Base-by-base conservation (phyloP, 2,888 invertebrate species). In the Smittia aterrima region DNA sequence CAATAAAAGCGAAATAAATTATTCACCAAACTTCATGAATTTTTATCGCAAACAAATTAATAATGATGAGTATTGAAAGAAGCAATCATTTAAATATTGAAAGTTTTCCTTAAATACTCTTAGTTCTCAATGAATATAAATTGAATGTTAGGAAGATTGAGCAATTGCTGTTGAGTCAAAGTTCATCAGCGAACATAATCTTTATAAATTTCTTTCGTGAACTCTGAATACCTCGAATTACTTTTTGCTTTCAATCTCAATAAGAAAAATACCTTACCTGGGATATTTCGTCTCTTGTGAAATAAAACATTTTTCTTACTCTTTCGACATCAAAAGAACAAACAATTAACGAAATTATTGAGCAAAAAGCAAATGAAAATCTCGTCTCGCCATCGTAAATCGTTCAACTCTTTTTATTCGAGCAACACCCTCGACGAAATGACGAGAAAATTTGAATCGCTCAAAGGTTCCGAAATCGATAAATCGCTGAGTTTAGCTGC, bases 41-140 rank as follows among this genome's bases (percentile, higher is more conserved):
- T 70, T 70, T 53, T 70, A 70, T 70, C 41, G 70, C n/a, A 54
- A 32, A 67, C 40, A 67, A 67, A 41, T 70, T 70, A 70, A 53
- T 70, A 54, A 54, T 54, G 24, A 53, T 54, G 70, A 64, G 20
- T 11, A 64, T 64, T 64, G 58, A 22, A 58, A 58, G 18, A 58
- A 58, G 20, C 4, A 58, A 47, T 11, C 32, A 32, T 6, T 32
- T 6, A 9, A 32, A 32, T 6, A 32, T 32, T 32, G 32, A 32
- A 32, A 32, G 64, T 64, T 64, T 64, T 27, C 64, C 22, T 25
- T 58, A n/a, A n/a, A n/a, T n/a, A n/a, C n/a, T n/a, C n/a, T n/a
- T n/a, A n/a, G n/a, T n/a, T n/a, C n/a, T n/a, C n/a, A n/a, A n/a
- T n/a, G n/a, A n/a, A n/a, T n/a, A n/a, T n/a, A n/a, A n/a, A n/a